Evolutionary conservation across 1,140 invertebrate species (phyloP).

Genomic region (Hydropsyche tenuis): DNA sequence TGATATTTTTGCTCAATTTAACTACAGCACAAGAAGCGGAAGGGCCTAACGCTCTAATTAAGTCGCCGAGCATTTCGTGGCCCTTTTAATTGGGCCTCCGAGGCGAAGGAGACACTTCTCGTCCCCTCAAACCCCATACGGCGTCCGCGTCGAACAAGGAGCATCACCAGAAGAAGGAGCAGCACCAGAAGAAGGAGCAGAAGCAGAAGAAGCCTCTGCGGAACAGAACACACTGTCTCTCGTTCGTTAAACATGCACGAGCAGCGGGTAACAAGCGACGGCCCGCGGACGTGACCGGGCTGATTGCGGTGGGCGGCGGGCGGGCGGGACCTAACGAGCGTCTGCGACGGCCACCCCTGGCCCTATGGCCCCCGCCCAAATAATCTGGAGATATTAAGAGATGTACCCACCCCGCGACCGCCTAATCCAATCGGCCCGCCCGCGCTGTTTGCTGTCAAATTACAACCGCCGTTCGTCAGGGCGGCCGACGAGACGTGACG

Average conservation of each 20-base stretch:
- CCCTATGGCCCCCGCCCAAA: constrained; percentile 28
- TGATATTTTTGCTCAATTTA: neutral
- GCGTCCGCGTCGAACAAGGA: neutral
- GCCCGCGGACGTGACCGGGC: constrained; percentile 47
- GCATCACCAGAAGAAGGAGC: neutral
- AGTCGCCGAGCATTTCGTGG: constrained; percentile 19
- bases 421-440: constrained; percentile 45
- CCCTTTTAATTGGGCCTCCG: constrained; percentile 38
- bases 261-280: constrained; percentile 42
- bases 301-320: constrained; percentile 44
- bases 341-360: constrained; percentile 37
- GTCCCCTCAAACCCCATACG: neutral
- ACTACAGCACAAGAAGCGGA: neutral
- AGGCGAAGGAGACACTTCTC: constrained; percentile 23
- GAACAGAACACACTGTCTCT: constrained; percentile 16
- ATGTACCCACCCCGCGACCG: constrained; percentile 18
- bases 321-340: constrained; percentile 43
- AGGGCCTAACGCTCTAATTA: constrained; percentile 13
- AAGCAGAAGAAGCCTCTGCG: constrained; percentile 6
- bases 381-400: constrained; percentile 49
- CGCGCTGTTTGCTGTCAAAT: constrained; percentile 49
- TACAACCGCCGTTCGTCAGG: constrained; percentile 46
- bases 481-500: constrained; percentile 37
- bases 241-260: constrained; percentile 44
- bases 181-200: neutral